Conservation (phyloP, 2,797 vertebrate species). For the Falco biarmicus region DNA sequence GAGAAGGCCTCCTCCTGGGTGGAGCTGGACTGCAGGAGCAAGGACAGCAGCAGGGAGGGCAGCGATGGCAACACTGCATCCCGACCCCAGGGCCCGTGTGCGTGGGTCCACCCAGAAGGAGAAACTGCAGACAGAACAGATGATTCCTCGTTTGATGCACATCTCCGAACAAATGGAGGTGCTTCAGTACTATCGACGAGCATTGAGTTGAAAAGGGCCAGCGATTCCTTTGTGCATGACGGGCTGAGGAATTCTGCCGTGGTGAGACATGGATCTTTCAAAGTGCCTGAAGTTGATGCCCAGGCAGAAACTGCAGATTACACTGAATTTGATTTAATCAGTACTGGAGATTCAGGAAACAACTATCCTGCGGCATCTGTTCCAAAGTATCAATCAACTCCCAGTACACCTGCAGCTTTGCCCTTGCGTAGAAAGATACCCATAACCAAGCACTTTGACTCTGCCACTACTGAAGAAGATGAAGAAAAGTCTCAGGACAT, state of each 20-base stretch:
- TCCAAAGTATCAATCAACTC: not conserved
- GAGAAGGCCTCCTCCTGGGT: not conserved
- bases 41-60: not conserved
- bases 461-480: slow-evolving; percentile 70
- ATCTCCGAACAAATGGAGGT: rapidly evolving
- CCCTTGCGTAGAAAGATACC: not conserved
- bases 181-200: not conserved
- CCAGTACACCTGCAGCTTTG: not conserved
- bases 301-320: slow-evolving; percentile 50
- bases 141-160: not conserved
- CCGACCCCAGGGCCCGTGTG: rapidly evolving
- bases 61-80: rapidly evolving
- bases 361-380: rapidly evolving
- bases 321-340: not conserved
- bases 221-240: not conserved
- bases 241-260: not conserved
- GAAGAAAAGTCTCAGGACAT: not conserved
- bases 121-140: slow-evolving; percentile 19
- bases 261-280: not conserved
- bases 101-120: not conserved
- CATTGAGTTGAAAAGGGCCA: rapidly evolving
- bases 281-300: slow-evolving; percentile 5
- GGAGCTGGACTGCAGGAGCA: not conserved
- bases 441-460: not conserved
- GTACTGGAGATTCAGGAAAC: not conserved